Percentiles rank a stretch among this genome's conserved stretches.
These are phyloP conservation scores for Dendroctonus ponderosae DNA, from an alignment of 1,140 invertebrate genomes.

Conservation along the genomic window DNA sequence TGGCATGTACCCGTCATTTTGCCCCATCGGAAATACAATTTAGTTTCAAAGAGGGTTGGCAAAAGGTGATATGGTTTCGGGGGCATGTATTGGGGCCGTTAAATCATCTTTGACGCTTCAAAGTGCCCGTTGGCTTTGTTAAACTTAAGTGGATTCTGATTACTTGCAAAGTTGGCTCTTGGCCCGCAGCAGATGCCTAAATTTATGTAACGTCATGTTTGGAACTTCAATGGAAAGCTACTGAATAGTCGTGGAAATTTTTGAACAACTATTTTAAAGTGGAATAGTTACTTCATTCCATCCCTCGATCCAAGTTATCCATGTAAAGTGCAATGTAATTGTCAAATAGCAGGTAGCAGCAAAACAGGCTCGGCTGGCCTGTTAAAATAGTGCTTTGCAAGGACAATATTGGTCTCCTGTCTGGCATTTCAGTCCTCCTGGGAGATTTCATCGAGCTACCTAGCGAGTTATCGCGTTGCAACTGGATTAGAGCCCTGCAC, in stretches of 20 bases:
- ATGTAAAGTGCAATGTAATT: slow-evolving; percentile 28
- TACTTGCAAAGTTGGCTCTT: slow-evolving; percentile 32
- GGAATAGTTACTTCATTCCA: background rate
- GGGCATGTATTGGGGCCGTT: slow-evolving; percentile 28
- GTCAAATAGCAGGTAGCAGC: slow-evolving; percentile 24
- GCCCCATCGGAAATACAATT: slow-evolving; percentile 14
- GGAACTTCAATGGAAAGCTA: too few relatives aligned
- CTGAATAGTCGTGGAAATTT: background rate
- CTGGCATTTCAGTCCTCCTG: slow-evolving; percentile 19
- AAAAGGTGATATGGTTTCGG: slow-evolving; percentile 32
- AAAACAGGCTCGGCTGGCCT: slow-evolving; percentile 24
- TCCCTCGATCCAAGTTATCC: slow-evolving; percentile 19
- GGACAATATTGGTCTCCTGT: slow-evolving; percentile 33
- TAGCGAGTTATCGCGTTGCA: slow-evolving; percentile 16
- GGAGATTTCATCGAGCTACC: slow-evolving; percentile 17
- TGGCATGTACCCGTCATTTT: slow-evolving; percentile 26
- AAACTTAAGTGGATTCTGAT: slow-evolving; percentile 41
- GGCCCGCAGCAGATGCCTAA: slow-evolving; percentile 32
- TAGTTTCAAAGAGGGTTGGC: slow-evolving; percentile 17
- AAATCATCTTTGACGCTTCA: slow-evolving; percentile 39
- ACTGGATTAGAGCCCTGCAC: slow-evolving; percentile 15
- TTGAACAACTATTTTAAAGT: slow-evolving; percentile 5
- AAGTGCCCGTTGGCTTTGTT: slow-evolving; percentile 37
- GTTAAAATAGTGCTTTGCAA: slow-evolving; percentile 32
- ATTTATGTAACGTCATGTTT: slow-evolving; percentile 27